Evolutionary conservation across 2,113 vertebrate genomes (phyloP).

Genomic region (Protobothrops mucrosquamatus): DNA sequence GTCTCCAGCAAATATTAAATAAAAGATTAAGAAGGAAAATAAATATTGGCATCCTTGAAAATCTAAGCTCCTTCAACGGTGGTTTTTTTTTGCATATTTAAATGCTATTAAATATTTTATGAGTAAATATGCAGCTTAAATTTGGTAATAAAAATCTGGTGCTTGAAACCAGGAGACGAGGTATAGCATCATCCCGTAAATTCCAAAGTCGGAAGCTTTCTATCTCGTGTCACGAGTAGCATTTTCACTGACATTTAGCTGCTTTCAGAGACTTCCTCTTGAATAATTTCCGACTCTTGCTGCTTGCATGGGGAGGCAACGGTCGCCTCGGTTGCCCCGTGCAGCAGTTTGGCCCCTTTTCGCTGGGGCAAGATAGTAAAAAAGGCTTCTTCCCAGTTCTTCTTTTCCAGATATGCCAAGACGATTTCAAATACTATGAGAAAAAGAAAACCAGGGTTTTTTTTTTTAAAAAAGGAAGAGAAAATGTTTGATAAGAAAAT

Average conservation of each 20-base stretch:
- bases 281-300: constrained; percentile 16
- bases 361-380: constrained; percentile 88
- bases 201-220: not conserved
- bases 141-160: constrained; percentile 2
- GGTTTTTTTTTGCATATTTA: constrained; percentile 12
- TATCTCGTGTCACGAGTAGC: not conserved
- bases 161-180: constrained; percentile 20
- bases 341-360: constrained; percentile 86
- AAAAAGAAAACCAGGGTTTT: constrained; percentile 50
- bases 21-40: not conserved
- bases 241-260: constrained; percentile 41
- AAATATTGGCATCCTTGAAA: constrained; percentile 48
- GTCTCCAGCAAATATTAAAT: constrained; percentile 13
- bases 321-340: constrained; percentile 45
- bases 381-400: constrained; percentile 92
- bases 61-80: constrained; percentile 33
- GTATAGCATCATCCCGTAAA: not conserved
- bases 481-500: not conserved
- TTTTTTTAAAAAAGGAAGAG: not conserved
- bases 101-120: constrained; percentile 6
- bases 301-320: not conserved
- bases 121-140: constrained; percentile 19
- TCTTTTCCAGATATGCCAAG: constrained; percentile 86
- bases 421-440: constrained; percentile 95
- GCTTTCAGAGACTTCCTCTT: constrained; percentile 41